These are phyloP conservation scores for Osedax fenrisi DNA, from an alignment of 2,888 invertebrate genomes.

Conservation along the genomic window DNA sequence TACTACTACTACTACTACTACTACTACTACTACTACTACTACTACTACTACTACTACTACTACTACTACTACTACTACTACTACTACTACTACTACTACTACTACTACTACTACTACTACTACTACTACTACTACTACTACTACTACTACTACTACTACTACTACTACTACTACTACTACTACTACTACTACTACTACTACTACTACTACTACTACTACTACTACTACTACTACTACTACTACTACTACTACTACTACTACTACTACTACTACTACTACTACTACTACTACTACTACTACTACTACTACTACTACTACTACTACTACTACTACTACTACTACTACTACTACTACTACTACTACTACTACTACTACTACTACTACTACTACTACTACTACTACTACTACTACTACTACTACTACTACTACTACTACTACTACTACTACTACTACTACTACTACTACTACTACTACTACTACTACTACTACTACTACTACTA, in stretches of 20 bases:
- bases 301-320: conserved; percentile 31
- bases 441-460: conserved; percentile 31
- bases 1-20: conserved; percentile 9
- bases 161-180: not conserved
- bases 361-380: conserved; percentile 29
- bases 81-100: not conserved
- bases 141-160: conserved; percentile 11
- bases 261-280: conserved; percentile 26
- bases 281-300: conserved; percentile 29
- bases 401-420: conserved; percentile 29
- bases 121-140: conserved; percentile 13
- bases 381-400: conserved; percentile 30
- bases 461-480: conserved; percentile 29
- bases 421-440: not conserved
- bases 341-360: conserved; percentile 31
- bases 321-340: conserved; percentile 32
- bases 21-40: conserved; percentile 13
- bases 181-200: not conserved
- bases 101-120: not conserved
- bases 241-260: conserved; percentile 29
- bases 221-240: conserved; percentile 28
- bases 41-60: conserved; percentile 1
- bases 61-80: conserved; percentile 5
- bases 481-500: conserved; percentile 32
- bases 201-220: conserved; percentile 15